A percentile compares a stretch with the other conserved stretches of the same genome.
phyloP scores from a whole-genome alignment of 64 coral and sea anemone species.

The Montipora sp. region DNA sequence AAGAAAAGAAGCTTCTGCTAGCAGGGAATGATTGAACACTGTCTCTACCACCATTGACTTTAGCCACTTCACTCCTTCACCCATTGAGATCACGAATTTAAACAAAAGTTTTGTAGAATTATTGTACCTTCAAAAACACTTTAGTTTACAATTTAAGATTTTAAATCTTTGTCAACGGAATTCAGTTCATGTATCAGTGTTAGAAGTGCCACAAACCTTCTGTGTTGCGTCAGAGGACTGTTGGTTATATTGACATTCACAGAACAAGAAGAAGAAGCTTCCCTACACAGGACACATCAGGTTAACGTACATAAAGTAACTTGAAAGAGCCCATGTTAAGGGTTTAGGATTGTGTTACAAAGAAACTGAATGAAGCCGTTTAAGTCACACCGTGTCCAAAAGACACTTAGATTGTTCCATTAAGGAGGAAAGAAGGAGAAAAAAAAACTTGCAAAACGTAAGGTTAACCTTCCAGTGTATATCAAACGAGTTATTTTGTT shows the following conservation, averaged over 20 bases:
- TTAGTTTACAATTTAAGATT: not conserved
- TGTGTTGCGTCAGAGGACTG: slow-evolving; percentile 86
- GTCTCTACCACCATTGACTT: too few relatives aligned
- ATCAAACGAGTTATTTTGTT: not conserved
- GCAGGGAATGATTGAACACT: too few relatives aligned
- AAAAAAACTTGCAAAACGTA: too few relatives aligned
- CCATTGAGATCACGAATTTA: too few relatives aligned
- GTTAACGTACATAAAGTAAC: slow-evolving; percentile 33
- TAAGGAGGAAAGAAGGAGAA: not conserved
- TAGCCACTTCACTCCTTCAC: too few relatives aligned
- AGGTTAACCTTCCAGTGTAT: not conserved
- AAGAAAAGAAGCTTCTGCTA: too few relatives aligned
- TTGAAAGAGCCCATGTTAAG: not conserved
- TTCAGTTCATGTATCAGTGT: slow-evolving; percentile 3
- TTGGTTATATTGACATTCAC: slow-evolving; percentile 97
- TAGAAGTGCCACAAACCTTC: slow-evolving; percentile 72
- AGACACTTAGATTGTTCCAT: not conserved
- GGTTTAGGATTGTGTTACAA: too few relatives aligned
- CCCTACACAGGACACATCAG: slow-evolving; percentile 76
- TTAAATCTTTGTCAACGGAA: not conserved
- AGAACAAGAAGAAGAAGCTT: slow-evolving; percentile 67
- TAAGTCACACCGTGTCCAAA: too few relatives aligned
- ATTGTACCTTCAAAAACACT: not conserved
- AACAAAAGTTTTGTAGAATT: not conserved
- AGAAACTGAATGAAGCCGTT: too few relatives aligned